A percentile compares a stretch with the other conserved stretches of the same genome.
These are phyloP conservation scores for Corythoichthys haematopterus DNA, from an alignment of 2,113 vertebrate genomes.

Conservation along the genomic window DNA sequence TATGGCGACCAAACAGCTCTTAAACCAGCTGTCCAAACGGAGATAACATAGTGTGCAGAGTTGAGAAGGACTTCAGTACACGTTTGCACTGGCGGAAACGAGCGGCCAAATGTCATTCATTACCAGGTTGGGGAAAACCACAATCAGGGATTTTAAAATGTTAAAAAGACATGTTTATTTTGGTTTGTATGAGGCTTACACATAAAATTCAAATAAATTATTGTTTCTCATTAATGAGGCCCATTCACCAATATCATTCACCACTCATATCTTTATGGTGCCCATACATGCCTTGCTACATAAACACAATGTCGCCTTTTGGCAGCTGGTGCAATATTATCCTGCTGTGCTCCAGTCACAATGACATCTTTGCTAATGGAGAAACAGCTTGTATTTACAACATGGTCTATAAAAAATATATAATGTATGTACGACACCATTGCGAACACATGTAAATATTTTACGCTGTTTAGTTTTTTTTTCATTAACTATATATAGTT, in stretches of 20 bases:
- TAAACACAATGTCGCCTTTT: slow-evolving; percentile 45
- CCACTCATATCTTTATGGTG: slow-evolving; percentile 22
- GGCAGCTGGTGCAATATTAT: slow-evolving; percentile 35
- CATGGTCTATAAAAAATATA: slow-evolving; percentile 4
- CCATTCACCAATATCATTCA: slow-evolving; percentile 14
- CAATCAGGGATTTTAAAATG: background rate
- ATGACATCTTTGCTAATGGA: slow-evolving; percentile 31
- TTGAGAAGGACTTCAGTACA: slow-evolving; percentile 46
- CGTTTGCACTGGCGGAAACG: slow-evolving; percentile 20
- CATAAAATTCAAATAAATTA: too few species aligned
- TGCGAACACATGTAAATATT: background rate
- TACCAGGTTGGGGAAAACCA: background rate
- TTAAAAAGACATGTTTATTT: background rate
- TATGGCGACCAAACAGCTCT: slow-evolving; percentile 62
- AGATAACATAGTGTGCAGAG: slow-evolving; percentile 51
- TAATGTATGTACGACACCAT: background rate
- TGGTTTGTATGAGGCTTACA: background rate
- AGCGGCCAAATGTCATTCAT: background rate
- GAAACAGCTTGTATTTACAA: slow-evolving; percentile 53
- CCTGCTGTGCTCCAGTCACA: slow-evolving; percentile 25
- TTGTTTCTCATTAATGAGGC: background rate
- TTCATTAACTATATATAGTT: background rate
- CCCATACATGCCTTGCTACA: slow-evolving; percentile 28
- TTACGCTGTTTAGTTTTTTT: background rate
- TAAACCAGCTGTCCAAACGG: slow-evolving; percentile 64